phyloP scores from a whole-genome alignment of 2,888 invertebrate species.

The Latrodectus hesperus region DNA sequence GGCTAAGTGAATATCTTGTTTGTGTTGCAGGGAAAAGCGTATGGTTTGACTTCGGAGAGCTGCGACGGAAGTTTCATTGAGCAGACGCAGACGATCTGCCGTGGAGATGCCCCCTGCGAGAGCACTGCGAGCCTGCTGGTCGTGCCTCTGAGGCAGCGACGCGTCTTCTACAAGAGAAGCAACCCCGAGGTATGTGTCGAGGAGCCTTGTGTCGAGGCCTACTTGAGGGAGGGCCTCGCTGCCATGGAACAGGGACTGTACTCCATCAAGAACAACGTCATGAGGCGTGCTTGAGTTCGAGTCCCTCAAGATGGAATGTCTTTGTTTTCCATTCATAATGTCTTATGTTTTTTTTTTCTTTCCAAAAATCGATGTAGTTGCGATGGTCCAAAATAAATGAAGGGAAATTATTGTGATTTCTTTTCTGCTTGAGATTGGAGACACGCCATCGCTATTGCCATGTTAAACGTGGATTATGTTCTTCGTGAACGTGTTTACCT shows the following conservation, averaged over 20 bases:
- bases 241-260: slow-evolving; percentile 44
- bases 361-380: slow-evolving; percentile 28
- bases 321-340: background rate
- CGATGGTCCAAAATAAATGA: background rate
- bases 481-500: slow-evolving; percentile 37
- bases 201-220: slow-evolving; percentile 69
- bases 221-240: slow-evolving; percentile 41
- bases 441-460: background rate
- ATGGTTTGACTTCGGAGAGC: slow-evolving; percentile 67
- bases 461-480: slow-evolving; percentile 10
- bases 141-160: slow-evolving; percentile 66
- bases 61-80: slow-evolving; percentile 70
- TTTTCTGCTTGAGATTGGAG: background rate
- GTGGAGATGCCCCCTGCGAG: slow-evolving; percentile 68
- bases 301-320: background rate
- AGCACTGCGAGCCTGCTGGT: slow-evolving; percentile 68
- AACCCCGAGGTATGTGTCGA: slow-evolving; percentile 66
- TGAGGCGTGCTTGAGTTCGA: slow-evolving; percentile 30
- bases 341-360: slow-evolving; percentile 24
- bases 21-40: slow-evolving; percentile 68
- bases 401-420: background rate
- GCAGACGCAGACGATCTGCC: slow-evolving; percentile 68
- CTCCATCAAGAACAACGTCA: slow-evolving; percentile 20
- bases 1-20: background rate
- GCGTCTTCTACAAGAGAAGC: slow-evolving; percentile 70